A percentile compares a stretch with the other conserved stretches of the same genome.
These are phyloP conservation scores for Patagioenas fasciata DNA, from an alignment of 2,113 vertebrate genomes.

Conservation along the genomic window DNA sequence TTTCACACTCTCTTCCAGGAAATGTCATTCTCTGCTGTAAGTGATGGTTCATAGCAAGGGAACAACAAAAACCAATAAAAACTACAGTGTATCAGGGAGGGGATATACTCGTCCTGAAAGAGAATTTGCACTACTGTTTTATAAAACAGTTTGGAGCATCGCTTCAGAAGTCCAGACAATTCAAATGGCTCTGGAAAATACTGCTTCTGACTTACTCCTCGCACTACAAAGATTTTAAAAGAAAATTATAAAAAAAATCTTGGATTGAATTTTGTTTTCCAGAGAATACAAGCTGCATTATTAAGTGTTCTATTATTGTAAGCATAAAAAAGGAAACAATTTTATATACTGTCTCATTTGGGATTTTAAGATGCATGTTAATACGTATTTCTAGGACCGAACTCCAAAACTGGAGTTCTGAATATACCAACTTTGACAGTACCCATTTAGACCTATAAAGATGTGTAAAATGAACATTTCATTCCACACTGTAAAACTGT, in stretches of 20 bases:
- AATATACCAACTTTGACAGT: neutral
- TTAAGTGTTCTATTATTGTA: neutral
- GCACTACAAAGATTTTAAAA: neutral
- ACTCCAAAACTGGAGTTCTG: neutral
- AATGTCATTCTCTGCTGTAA: neutral
- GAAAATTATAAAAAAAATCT: neutral
- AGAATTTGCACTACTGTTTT: neutral
- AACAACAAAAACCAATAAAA: neutral
- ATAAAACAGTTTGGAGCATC: neutral
- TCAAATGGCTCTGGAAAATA: neutral
- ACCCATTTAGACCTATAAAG: neutral
- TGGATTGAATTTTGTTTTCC: neutral
- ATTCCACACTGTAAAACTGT: neutral
- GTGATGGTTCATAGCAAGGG: neutral
- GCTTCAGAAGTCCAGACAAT: neutral
- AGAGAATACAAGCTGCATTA: neutral
- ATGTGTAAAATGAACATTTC: constrained; percentile 61
- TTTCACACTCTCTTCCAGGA: neutral
- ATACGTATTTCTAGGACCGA: neutral
- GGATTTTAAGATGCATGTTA: neutral
- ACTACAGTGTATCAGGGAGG: neutral
- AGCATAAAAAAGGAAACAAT: neutral
- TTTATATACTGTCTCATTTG: neutral
- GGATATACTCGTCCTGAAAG: neutral
- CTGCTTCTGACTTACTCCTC: neutral